Percentiles rank a stretch among this genome's conserved stretches.
These are phyloP conservation scores for Hippolais icterina DNA, from an alignment of 2,113 vertebrate species.

Conservation along the genomic window DNA sequence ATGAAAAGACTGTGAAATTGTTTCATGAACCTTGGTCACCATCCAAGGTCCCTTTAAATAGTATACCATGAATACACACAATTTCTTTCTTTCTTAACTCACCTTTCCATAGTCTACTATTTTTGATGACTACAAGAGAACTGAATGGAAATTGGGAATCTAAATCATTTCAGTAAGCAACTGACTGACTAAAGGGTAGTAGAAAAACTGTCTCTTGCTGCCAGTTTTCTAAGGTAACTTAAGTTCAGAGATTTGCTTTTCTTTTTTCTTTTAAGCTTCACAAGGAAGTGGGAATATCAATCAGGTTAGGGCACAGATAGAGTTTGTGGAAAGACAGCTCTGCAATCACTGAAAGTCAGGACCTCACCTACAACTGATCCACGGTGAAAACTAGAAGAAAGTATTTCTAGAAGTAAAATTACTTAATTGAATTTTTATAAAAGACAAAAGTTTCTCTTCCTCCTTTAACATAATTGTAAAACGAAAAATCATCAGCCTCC, in stretches of 20 bases:
- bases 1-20: neutral
- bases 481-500: neutral
- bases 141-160: neutral
- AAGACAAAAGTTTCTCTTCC: neutral
- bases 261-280: neutral
- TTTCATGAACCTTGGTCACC: neutral
- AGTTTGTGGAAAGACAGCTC: neutral
- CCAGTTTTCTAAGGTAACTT: neutral
- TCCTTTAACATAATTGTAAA: neutral
- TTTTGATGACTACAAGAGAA: neutral
- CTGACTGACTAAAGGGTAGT: neutral
- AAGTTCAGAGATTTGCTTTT: neutral
- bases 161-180: neutral
- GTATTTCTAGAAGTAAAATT: neutral
- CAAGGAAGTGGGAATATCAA: neutral
- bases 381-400: neutral
- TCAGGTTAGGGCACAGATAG: neutral
- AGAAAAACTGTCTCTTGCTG: neutral
- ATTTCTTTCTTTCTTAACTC: neutral
- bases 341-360: neutral
- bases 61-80: neutral
- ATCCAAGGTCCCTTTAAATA: neutral
- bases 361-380: neutral
- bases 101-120: neutral
- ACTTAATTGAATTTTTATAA: neutral